Evolutionary conservation across 2,797 vertebrate species (phyloP).

Genomic region (Anguilla anguilla): DNA sequence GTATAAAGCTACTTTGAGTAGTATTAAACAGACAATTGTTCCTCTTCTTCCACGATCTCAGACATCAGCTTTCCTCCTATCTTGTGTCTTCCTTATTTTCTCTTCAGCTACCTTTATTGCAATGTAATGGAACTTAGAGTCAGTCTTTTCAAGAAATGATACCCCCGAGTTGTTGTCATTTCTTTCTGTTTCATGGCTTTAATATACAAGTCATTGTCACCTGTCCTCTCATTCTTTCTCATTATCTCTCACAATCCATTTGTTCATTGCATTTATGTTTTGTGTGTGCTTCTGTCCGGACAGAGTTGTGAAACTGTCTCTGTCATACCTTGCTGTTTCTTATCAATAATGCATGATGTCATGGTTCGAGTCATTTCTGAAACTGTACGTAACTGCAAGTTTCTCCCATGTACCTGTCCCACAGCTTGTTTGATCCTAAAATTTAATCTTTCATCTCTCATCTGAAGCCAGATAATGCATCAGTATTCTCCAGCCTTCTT

Average conservation of each 20-base stretch:
- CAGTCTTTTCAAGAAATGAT: not conserved
- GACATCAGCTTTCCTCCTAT: not conserved
- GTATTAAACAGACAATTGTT: not conserved
- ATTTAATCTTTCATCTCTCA: constrained; percentile 5
- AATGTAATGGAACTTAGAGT: not conserved
- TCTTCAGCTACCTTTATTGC: not conserved
- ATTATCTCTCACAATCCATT: not conserved
- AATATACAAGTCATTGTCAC: not conserved
- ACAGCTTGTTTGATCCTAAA: constrained; percentile 16
- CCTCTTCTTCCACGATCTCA: not conserved
- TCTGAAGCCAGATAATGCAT: constrained; percentile 3
- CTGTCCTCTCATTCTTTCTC: not conserved
- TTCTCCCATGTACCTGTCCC: not conserved
- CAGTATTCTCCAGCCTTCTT: constrained; percentile 1
- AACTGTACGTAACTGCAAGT: not conserved
- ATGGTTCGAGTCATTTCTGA: constrained; percentile 9
- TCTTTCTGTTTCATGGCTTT: not conserved
- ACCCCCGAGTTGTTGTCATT: not conserved
- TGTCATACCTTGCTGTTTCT: not conserved
- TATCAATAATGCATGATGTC: constrained; percentile 11
- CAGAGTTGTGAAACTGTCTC: not conserved
- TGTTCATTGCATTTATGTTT: constrained; percentile 14
- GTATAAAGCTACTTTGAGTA: not conserved
- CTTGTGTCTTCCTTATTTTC: not conserved
- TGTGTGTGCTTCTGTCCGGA: constrained; percentile 1